These are phyloP conservation scores for Ibycter americanus DNA, from an alignment of 2,797 vertebrate genomes.

Conservation along the genomic window DNA sequence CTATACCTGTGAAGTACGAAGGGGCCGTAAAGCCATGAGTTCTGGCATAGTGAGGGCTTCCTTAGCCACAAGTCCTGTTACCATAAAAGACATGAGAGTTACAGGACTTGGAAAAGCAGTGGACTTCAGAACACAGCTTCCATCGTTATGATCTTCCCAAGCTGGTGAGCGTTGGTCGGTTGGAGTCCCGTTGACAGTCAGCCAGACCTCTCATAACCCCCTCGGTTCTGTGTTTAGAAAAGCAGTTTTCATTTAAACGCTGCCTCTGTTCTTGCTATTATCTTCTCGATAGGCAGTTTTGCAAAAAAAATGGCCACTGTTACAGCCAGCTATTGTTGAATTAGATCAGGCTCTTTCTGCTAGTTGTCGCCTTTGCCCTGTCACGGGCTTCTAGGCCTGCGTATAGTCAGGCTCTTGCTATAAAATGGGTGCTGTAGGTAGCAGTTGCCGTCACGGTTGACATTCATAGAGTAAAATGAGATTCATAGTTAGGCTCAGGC, in stretches of 20 bases:
- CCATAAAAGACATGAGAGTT: not conserved
- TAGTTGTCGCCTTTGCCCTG: not conserved
- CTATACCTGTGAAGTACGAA: not conserved
- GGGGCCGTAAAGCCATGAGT: not conserved
- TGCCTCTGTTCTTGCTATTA: not conserved
- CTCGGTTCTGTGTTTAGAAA: not conserved
- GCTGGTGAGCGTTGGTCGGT: not conserved
- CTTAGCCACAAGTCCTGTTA: not conserved
- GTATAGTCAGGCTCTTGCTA: not conserved
- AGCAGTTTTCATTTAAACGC: not conserved
- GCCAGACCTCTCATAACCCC: not conserved
- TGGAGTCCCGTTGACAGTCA: not conserved
- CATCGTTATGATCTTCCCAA: rapidly evolving
- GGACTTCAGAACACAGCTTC: not conserved
- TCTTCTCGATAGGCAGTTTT: not conserved
- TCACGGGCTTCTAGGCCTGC: not conserved
- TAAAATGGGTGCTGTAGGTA: not conserved
- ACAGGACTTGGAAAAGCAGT: not conserved
- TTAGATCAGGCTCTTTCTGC: not conserved
- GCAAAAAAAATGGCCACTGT: not conserved
- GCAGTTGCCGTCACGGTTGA: not conserved
- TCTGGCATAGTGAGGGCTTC: not conserved
- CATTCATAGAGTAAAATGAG: not conserved
- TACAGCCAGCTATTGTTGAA: not conserved
- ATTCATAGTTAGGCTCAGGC: not conserved